Percentiles rank a stretch among this genome's conserved stretches.
These are phyloP conservation scores for Pollachius pollachius DNA, from an alignment of 2,113 vertebrate species.

Conservation along the genomic window DNA sequence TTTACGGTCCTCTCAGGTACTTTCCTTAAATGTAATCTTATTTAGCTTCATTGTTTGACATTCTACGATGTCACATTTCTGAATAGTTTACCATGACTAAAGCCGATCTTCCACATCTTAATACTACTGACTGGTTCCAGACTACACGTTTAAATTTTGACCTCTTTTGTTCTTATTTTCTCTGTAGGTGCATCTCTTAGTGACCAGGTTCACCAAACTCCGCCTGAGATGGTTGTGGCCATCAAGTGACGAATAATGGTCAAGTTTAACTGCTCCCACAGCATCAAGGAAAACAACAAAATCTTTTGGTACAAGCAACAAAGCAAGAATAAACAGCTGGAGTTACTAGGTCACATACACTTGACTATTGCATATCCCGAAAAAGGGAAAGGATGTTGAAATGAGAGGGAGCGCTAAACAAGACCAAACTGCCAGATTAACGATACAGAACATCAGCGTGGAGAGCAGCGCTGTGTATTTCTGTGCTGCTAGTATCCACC, in stretches of 20 bases:
- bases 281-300: neutral
- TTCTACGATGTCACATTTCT: too few relatives aligned
- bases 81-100: too few relatives aligned
- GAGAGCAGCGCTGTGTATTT: constrained; percentile 44
- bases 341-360: constrained; percentile 39
- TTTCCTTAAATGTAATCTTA: too few relatives aligned
- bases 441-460: neutral
- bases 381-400: neutral
- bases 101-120: too few relatives aligned
- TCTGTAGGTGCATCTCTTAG: constrained; percentile 25
- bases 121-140: too few relatives aligned
- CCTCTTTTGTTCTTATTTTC: neutral
- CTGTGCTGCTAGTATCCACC: constrained; percentile 46
- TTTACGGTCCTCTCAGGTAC: constrained; percentile 26
- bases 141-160: too few relatives aligned
- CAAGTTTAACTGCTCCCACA: constrained; percentile 43
- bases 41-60: too few relatives aligned
- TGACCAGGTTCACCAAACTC: constrained; percentile 26
- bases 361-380: neutral
- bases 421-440: constrained; percentile 22
- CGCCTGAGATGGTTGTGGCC: constrained; percentile 16
- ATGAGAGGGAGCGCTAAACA: constrained; percentile 14
- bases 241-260: neutral
- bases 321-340: neutral
- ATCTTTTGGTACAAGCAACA: constrained; percentile 59